Evolutionary conservation across 2,888 invertebrate species (phyloP), one percentile per base, ranked within the genome.

Genomic region (Megaustenia siamemsis): DNA sequence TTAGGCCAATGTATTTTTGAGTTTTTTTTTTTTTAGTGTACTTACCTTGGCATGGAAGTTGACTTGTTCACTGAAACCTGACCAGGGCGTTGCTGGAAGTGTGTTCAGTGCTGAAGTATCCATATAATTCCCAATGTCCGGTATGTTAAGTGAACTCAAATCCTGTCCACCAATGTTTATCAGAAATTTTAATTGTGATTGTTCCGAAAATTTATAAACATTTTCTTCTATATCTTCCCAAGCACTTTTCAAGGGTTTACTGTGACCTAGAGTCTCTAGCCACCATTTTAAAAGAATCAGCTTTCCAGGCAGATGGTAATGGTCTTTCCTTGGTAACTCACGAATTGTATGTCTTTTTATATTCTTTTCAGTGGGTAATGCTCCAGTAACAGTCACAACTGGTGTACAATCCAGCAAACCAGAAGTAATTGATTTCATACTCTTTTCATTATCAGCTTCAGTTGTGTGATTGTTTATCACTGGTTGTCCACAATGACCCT

Each of bases 271-370:
- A 0, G 73, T 73, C 12, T 73, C 49, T 5, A 73, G 49, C 73
- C 73, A 73, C 73, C 73, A 73, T 32, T 49, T 73, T 49, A 73
- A 32, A 32, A 73, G 49, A 18, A 73, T 49, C 3, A 32, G 21
- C 73, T 73, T 73, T 28, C 32, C 73, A 0, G 73, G 32, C 32
- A 73, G 6, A 49, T 43, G n/a, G n/a, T n/a, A n/a, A n/a, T n/a
- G 2, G 12, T 49, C 28, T 1, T 18, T 32, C 73, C 24, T 49
- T 8, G 6, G 45, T 32, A 73, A 15, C 15, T 73, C 49, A 32
- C 18, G 8, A 18, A 32, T 18, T 73, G 18, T 49, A 6, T 73
- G 45, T 1, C 32, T 38, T 69, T 18, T 45, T 43, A 3, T n/a
- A 49, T 4, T 18, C 32, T 73, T 45, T 35, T 73, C 49, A 32